Evolutionary conservation across 2,797 vertebrate species (phyloP).

Genomic region (Prionace glauca): DNA sequence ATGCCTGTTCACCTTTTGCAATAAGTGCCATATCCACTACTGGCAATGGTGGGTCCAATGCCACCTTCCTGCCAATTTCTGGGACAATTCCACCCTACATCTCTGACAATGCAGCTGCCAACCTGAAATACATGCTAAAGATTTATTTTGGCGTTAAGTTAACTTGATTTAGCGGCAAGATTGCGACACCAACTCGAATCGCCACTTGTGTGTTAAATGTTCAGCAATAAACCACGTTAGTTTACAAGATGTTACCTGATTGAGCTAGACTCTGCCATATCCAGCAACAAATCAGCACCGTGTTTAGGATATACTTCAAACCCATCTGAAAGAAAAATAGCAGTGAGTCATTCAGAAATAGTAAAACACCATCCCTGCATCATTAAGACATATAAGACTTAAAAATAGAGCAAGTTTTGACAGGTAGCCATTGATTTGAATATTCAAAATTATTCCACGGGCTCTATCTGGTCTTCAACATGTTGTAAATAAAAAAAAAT

Average conservation of each 20-base stretch:
- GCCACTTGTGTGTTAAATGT: background rate
- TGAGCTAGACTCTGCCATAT: background rate
- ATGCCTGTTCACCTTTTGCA: too few species aligned
- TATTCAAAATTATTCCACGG: background rate
- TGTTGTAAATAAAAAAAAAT: background rate
- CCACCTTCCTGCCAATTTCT: too few species aligned
- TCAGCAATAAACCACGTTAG: background rate
- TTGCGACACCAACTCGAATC: too few species aligned
- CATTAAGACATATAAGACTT: background rate
- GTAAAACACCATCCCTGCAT: background rate
- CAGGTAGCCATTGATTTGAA: background rate
- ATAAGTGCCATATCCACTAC: too few species aligned
- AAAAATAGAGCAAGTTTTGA: background rate
- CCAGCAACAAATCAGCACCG: slow-evolving; percentile 22
- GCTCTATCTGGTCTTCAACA: background rate
- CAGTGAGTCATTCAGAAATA: background rate
- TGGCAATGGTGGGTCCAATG: too few species aligned
- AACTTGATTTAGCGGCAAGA: background rate
- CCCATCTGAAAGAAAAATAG: slow-evolving; percentile 5
- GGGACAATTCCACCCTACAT: too few species aligned
- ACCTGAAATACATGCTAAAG: background rate
- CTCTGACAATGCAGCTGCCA: background rate
- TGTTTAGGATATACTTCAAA: background rate
- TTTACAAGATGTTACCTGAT: slow-evolving; percentile 1
- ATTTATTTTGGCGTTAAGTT: background rate